phyloP scores from a whole-genome alignment of 2,113 vertebrate species.

The Xyliphius kryptos region DNA sequence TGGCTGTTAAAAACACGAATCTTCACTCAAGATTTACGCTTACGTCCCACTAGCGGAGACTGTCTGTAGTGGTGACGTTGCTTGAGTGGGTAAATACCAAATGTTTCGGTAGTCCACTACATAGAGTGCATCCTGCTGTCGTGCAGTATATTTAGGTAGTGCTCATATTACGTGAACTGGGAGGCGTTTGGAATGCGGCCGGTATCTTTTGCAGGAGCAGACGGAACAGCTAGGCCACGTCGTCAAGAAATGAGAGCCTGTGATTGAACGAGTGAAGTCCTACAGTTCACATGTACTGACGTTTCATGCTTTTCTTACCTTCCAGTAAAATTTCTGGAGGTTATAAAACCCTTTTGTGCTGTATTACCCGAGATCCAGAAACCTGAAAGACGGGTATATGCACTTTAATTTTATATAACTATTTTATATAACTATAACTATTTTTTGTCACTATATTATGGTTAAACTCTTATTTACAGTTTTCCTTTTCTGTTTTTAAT shows the following conservation, averaged over 20 bases:
- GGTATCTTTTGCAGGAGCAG: too few relatives aligned
- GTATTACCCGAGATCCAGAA: conserved; percentile 98
- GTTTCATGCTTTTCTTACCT: not conserved
- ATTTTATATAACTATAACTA: too few relatives aligned
- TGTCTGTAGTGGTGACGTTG: conserved; percentile 35
- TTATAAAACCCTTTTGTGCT: conserved; percentile 98
- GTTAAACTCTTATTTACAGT: not conserved
- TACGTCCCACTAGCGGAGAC: not conserved
- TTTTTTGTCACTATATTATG: not conserved
- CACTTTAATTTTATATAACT: not conserved
- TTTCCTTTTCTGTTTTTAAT: not conserved
- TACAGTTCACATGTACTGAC: too few relatives aligned
- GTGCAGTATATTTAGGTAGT: too few relatives aligned
- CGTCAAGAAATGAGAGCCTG: too few relatives aligned
- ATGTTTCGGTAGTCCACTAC: not conserved
- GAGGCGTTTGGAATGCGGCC: too few relatives aligned
- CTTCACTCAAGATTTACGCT: not conserved
- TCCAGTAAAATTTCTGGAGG: conserved; percentile 96
- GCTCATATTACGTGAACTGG: too few relatives aligned
- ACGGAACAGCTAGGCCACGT: too few relatives aligned
- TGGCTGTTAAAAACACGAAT: too few relatives aligned
- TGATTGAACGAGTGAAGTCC: too few relatives aligned
- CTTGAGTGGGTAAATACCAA: not conserved
- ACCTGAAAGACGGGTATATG: conserved; percentile 89
- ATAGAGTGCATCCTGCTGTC: too few relatives aligned